These are phyloP conservation scores for Anodontia alba DNA, from an alignment of 2,888 invertebrate genomes.

Conservation along the genomic window DNA sequence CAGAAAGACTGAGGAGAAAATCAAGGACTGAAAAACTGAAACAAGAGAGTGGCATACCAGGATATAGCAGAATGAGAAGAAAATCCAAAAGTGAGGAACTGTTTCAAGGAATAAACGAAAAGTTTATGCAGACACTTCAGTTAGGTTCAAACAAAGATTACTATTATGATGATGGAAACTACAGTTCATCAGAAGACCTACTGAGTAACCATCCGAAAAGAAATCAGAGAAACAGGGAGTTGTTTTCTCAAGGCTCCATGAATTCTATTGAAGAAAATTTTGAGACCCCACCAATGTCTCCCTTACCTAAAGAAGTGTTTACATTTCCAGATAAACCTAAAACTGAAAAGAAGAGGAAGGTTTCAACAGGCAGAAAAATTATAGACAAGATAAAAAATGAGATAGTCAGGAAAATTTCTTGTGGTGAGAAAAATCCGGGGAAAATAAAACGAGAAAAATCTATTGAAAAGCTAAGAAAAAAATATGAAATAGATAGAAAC, in stretches of 20 bases:
- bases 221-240: neutral
- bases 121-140: neutral
- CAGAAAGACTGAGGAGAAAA: neutral
- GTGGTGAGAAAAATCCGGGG: neutral
- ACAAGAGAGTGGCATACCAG: neutral
- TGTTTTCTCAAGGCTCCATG: neutral
- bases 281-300: neutral
- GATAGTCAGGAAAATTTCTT: neutral
- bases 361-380: neutral
- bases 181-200: neutral
- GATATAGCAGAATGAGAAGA: neutral
- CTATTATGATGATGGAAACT: neutral
- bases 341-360: neutral
- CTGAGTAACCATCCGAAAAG: neutral
- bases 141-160: neutral
- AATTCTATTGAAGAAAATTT: neutral
- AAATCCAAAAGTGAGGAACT: neutral
- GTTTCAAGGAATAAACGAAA: neutral
- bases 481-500: neutral
- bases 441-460: slow-evolving; percentile 26
- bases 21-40: neutral
- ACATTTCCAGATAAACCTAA: neutral
- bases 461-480: slow-evolving; percentile 26
- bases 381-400: slow-evolving; percentile 3
- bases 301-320: neutral